Evolutionary conservation across 2,113 vertebrate species (phyloP), one percentile per base, ranked within the genome.

Genomic region (Rhinopomastus cyanomelas): DNA sequence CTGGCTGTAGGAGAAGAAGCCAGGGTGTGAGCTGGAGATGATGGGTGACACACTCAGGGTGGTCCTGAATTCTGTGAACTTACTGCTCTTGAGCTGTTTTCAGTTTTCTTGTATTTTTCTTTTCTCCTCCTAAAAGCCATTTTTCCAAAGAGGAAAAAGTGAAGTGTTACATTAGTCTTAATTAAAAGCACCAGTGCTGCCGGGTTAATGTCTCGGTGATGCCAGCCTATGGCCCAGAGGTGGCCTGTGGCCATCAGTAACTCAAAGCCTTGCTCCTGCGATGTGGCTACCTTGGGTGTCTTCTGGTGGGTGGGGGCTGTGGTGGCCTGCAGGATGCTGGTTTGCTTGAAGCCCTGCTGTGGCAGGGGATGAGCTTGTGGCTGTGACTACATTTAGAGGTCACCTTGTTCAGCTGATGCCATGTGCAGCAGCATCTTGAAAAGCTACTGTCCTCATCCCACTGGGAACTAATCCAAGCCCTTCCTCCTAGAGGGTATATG

Each of bases 321-420:
- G 42, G 32, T 68, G 55, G 55, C 49, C 60, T 34, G 29, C 39
- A 61, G 71, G n/a, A 5, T 34, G 48, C 59, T 30, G 46, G 20
- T 52, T 81, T 85, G 20, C 27, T 53, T 46, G 34, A 22, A 76
- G 49, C 14, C 52, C 17, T 49, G 36, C 64, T 44, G 52, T 0
- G 3, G 34, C 34, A 66, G 37, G 34, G 30, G 23, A 55, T 1
- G 2, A 46, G 36, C 36, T 55, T 0, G 1, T 0, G 2, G 34
- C 23, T 46, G 16, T 42, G 49, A 18, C 79, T 4, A 1, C 1
- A 1, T 49, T 73, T 42, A 84, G 32, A 17, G 27, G 5, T 46
- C 34, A 62, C 8, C 8, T 52, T 7, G 23, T 29, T 68, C 36
- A 56, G 52, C 25, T 71, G 15, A 30, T 2, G 30, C 61, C 34